A percentile compares a stretch with the other conserved stretches of the same genome.
These are phyloP conservation scores for Silurus glanis DNA, from an alignment of 2,113 vertebrate genomes.

Conservation along the genomic window DNA sequence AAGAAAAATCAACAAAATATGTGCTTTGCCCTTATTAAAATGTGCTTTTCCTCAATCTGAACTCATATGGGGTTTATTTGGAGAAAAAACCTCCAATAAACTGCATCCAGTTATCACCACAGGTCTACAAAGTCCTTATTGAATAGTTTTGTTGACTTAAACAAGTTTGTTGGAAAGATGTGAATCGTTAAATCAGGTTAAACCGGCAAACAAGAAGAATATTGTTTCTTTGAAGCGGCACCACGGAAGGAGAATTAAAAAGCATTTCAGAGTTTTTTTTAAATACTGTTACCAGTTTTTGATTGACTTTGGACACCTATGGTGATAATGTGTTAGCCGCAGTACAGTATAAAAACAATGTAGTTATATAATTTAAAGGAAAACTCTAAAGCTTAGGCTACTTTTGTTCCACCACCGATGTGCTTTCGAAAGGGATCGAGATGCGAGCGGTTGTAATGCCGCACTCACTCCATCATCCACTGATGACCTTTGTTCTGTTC, in stretches of 20 bases:
- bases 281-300: background rate
- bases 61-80: background rate
- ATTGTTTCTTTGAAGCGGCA: background rate
- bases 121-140: background rate
- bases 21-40: background rate
- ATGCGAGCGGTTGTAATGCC: background rate
- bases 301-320: background rate
- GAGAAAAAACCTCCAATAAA: background rate
- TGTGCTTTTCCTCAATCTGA: background rate
- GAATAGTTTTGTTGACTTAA: background rate
- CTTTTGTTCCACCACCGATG: background rate
- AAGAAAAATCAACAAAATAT: no score
- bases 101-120: background rate
- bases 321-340: background rate
- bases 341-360: background rate
- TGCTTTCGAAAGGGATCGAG: background rate
- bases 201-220: background rate
- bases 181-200: background rate
- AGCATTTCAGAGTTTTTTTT: background rate
- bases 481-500: background rate
- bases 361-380: background rate
- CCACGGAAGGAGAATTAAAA: background rate
- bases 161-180: background rate
- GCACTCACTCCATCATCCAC: background rate
- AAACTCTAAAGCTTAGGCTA: background rate